Percentiles rank a stretch among this genome's conserved stretches.
Evolutionary conservation across 30 jellyfish, hydroid and myxozoan genomes (phyloP).

Genomic region (Cassiopea andromeda): DNA sequence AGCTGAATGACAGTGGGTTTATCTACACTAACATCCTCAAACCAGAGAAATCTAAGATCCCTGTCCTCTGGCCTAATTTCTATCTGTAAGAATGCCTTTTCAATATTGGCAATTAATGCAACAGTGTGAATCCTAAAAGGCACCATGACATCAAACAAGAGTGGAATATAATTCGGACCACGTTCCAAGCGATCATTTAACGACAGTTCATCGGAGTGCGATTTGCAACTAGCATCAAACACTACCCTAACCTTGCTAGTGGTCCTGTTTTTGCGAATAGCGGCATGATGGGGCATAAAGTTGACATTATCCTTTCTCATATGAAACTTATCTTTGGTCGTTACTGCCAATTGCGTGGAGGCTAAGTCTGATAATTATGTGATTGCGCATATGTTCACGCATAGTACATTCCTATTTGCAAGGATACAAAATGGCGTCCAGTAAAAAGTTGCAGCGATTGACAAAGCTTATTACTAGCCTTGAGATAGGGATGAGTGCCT

Average conservation of each 20-base stretch:
- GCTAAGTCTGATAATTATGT: too few relatives aligned
- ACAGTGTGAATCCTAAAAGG: background rate
- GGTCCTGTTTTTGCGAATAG: background rate
- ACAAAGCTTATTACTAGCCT: too few relatives aligned
- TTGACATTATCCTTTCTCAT: background rate
- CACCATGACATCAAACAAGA: conserved; percentile 3
- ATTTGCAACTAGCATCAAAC: conserved; percentile 9
- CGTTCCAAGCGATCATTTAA: conserved; percentile 11
- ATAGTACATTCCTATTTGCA: too few relatives aligned
- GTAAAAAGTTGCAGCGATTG: too few relatives aligned
- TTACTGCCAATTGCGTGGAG: too few relatives aligned
- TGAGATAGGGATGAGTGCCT: too few relatives aligned
- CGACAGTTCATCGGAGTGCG: background rate
- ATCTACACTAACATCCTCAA: conserved; percentile 3
- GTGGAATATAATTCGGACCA: conserved; percentile 12
- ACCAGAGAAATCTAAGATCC: conserved; percentile 17
- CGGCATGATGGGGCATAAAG: background rate
- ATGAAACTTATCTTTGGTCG: too few relatives aligned
- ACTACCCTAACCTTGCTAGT: background rate
- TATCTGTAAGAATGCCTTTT: background rate
- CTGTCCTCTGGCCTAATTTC: conserved; percentile 8
- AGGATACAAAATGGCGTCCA: too few relatives aligned
- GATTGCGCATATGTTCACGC: too few relatives aligned
- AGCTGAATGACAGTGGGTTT: background rate
- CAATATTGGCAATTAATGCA: background rate